Evolutionary conservation across 37 sponge, comb jelly and placozoan species (phyloP).

Genomic region (Halisarca cf. caerulea): DNA sequence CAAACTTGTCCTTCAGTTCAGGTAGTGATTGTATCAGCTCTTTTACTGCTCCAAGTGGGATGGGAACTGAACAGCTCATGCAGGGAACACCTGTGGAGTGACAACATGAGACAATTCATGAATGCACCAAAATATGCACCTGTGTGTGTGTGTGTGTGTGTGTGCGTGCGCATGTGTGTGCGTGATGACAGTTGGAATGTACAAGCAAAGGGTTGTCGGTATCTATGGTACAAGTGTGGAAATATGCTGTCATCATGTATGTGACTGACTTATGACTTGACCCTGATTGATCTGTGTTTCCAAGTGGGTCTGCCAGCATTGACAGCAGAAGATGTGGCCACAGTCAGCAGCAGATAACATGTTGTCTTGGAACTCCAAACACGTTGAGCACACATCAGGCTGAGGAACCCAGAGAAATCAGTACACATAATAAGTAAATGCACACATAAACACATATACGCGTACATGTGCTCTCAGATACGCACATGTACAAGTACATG

Average conservation of each 20-base stretch:
- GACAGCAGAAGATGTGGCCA: slow-evolving; percentile 74
- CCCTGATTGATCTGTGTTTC: slow-evolving; percentile 33
- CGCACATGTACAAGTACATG: not conserved
- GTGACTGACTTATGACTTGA: slow-evolving; percentile 18
- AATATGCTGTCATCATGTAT: too few relatives aligned
- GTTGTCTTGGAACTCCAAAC: slow-evolving; percentile 13
- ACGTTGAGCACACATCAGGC: slow-evolving; percentile 42
- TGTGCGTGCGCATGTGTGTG: too few relatives aligned
- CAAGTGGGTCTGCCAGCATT: slow-evolving; percentile 62
- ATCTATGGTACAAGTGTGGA: too few relatives aligned
- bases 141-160: too few relatives aligned
- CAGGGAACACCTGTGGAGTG: not conserved
- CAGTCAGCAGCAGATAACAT: slow-evolving; percentile 41
- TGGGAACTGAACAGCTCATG: not conserved
- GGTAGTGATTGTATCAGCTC: not conserved
- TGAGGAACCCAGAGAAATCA: too few relatives aligned
- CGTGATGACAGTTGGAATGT: too few relatives aligned
- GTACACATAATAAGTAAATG: slow-evolving; percentile 28
- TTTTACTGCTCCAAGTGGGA: not conserved
- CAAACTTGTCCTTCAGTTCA: not conserved
- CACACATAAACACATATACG: not conserved
- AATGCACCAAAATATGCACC: too few relatives aligned
- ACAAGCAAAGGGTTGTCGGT: too few relatives aligned
- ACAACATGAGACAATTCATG: too few relatives aligned
- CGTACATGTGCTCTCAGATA: slow-evolving; percentile 15